Base-by-base conservation (phyloP, 2,888 invertebrate genomes). In the Napeogenes sylphis region DNA sequence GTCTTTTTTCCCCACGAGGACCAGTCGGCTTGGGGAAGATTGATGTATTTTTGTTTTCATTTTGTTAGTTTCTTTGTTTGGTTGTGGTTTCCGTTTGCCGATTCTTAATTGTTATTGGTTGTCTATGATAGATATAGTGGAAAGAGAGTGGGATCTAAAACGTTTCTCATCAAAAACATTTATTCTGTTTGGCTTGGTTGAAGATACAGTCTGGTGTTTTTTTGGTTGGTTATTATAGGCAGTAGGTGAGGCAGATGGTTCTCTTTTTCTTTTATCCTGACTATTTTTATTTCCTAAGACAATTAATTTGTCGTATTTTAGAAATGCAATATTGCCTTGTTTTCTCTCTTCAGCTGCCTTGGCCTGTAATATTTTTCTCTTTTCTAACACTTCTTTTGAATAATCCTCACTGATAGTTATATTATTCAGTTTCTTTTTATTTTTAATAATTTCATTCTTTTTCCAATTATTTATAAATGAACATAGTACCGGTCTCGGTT, bases 341-440 rank as follows among this genome's bases (percentile, higher is more conserved):
- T 66, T 55, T 45, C 67, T 69, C 58, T 69, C 71, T 67, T 73
- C 70, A n/a, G 33, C 45, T 10, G 72, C 55, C 33, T 69, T 53
- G 5, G 65, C 42, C 55, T 60, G 65, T 38, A 73, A 51, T 32
- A 56, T 56, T 62, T 70, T 71, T 45, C 73, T 66, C 59, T 64
- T 71, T 61, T 65, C 68, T 59, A 68, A 64, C 4, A 70, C 66
- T 68, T 75, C 73, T n/a, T 71, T 75, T 4, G 72, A 58, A 46
- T 68, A 75, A 54, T 75, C 72, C 56, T 75, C 73, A 0, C 58
- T 47, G 0, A 70, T 46, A 51, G 70, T 61, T 3, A 71, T 61
- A 10, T 62, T 45, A 33, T 70, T 70, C 0, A 72, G 38, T 3
- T 62, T 66, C 54, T 71, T 72, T 62, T 66, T 71, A 42, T 69